Evolutionary conservation across 2,888 invertebrate species (phyloP).

Genomic region (Andricus curvator): DNA sequence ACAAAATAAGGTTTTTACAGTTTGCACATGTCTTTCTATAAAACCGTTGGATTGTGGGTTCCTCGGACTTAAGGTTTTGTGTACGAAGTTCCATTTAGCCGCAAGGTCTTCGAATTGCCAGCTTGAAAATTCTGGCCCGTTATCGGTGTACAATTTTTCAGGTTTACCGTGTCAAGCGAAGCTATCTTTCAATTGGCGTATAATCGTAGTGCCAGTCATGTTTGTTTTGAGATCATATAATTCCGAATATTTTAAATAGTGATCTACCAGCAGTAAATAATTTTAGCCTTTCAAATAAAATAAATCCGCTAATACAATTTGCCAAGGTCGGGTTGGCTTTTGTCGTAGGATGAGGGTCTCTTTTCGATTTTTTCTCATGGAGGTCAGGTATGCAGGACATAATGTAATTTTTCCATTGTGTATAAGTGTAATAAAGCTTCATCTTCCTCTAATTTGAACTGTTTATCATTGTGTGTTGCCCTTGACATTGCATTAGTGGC

Average conservation of each 20-base stretch:
- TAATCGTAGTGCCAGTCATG: not conserved
- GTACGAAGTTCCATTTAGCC: not conserved
- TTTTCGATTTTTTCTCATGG: no score
- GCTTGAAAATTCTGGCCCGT: not conserved
- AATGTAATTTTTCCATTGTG: no score
- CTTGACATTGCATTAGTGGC: conserved; percentile 59
- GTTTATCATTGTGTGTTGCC: conserved; percentile 45
- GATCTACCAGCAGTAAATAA: not conserved
- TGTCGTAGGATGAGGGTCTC: no score
- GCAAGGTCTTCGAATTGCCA: not conserved
- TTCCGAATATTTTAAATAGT: not conserved
- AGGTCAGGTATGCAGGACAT: no score
- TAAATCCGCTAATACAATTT: not conserved
- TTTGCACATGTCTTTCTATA: no score
- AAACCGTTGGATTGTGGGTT: no score
- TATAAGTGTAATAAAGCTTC: no score
- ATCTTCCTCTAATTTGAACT: no score
- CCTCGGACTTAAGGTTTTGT: no score
- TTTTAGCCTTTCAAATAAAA: not conserved
- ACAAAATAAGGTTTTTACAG: not conserved
- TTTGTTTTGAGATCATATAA: not conserved
- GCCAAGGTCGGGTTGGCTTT: not conserved
- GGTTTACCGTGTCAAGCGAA: not conserved
- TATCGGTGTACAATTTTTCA: not conserved
- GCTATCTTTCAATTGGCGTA: not conserved